Base-by-base conservation (phyloP, 2,797 vertebrate species). In the Cottoperca gobio region DNA sequence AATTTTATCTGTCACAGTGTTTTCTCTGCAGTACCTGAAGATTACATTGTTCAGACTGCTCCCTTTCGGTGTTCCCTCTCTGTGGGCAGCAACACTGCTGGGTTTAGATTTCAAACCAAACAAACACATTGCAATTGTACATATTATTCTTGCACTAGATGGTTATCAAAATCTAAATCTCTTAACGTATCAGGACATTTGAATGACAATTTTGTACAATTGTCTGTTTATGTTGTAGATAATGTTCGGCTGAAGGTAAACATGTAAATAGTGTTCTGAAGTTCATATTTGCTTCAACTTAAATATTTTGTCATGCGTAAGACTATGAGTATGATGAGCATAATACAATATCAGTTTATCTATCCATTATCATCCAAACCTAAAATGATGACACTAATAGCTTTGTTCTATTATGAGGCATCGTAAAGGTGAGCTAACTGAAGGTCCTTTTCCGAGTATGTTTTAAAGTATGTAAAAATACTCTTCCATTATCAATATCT, bases 31-130 rank as follows among this genome's bases (percentile, higher is more conserved):
- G 11, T 39, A 63, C 39, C 54, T 84, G 61, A 75, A 37, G 54
- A 62, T 74, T 64, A 16, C 26, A 83, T 72, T 80, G 72, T 75
- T 80, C 69, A 79, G 49, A 31, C 55, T 23, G 46, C 28, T 57
- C 65, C 58, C 60, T 37, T 17, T 50, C 62, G 78, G 23, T 59
- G 70, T 28, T 48, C 12, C 3, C 21, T 69, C 16, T 53, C 63
- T 55, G 77, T 42, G 33, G 31, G 60, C 55, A 61, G 67, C 43
- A 26, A 19, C 57, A 58, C 45, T 72, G 66, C 66, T 57, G 63
- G 21, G 49, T 68, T 49, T 24, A 8, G 43, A 48, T 17, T 12
- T n/a, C 13, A 40, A 50, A 16, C 33, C 43, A 37, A 24, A 69
- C 12, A 35, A 52, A 59, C 11, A 45, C 49, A 69, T 59, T 45